phyloP scores from a whole-genome alignment of 2,888 invertebrate species.

The Geophilus truncorum region DNA sequence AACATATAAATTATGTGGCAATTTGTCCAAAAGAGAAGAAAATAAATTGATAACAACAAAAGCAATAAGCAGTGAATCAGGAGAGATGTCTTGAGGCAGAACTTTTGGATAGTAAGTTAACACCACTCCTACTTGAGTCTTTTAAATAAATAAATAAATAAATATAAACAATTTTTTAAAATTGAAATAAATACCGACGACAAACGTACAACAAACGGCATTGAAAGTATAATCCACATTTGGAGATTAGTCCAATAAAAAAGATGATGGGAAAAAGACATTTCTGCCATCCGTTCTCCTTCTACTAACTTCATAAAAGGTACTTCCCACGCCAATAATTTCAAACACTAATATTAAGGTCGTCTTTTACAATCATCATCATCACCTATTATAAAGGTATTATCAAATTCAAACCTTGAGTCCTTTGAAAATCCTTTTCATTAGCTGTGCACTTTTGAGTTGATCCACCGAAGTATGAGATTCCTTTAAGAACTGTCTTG shows the following conservation, averaged over 20 bases:
- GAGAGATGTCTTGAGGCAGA: background rate
- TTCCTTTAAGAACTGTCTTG: background rate
- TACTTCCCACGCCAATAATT: background rate
- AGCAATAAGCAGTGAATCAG: background rate
- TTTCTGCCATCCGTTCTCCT: background rate
- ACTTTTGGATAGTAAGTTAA: background rate
- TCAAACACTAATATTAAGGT: background rate
- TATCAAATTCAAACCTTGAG: too few species aligned
- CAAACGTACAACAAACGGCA: background rate
- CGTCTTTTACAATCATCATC: background rate
- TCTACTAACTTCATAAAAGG: background rate
- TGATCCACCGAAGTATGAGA: background rate
- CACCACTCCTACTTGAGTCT: background rate
- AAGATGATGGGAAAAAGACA: background rate
- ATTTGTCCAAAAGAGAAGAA: background rate
- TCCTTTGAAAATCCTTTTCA: background rate
- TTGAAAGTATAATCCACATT: background rate
- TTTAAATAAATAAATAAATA: background rate
- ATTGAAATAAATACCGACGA: background rate
- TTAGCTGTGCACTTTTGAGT: background rate
- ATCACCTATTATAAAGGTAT: background rate
- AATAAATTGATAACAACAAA: background rate
- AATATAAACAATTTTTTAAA: background rate
- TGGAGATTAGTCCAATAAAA: constrained; percentile 2
- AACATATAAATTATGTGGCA: background rate